Conservation (phyloP, 2,113 vertebrate genomes). For the Spermophilus dauricus region DNA sequence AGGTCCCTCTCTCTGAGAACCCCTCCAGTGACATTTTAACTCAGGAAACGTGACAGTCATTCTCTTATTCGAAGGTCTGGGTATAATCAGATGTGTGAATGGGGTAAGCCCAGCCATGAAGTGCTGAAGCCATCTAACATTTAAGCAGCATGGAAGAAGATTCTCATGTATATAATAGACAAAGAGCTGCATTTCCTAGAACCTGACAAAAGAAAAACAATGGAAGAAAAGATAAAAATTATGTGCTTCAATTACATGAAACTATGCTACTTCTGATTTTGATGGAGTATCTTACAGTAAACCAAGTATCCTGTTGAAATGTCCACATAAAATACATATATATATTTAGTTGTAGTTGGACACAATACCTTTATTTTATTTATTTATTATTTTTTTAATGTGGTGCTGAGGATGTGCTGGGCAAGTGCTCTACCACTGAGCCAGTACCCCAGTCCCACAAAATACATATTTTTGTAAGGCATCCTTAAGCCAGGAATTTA, state of each 20-base stretch:
- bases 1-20: too few relatives aligned
- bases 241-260: constrained; percentile 3
- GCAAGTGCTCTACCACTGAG: too few relatives aligned
- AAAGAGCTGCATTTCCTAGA: neutral
- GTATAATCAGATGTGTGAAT: neutral
- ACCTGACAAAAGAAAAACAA: constrained; percentile 2
- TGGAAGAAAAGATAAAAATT: neutral
- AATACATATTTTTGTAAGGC: neutral
- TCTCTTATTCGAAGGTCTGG: neutral
- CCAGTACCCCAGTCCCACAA: too few relatives aligned
- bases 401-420: too few relatives aligned
- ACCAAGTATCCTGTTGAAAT: neutral
- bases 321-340: neutral
- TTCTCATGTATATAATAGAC: neutral
- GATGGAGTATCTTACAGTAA: neutral
- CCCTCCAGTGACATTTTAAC: too few relatives aligned
- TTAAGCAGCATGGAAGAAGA: neutral
- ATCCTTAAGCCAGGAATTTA: neutral
- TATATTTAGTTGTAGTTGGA: too few relatives aligned
- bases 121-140: neutral
- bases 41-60: neutral
- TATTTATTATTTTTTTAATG: too few relatives aligned
- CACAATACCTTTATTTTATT: too few relatives aligned
- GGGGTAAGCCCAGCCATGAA: neutral
- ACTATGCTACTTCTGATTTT: neutral